Conservation (phyloP, 2,113 vertebrate genomes). For the Varanus salvator region DNA sequence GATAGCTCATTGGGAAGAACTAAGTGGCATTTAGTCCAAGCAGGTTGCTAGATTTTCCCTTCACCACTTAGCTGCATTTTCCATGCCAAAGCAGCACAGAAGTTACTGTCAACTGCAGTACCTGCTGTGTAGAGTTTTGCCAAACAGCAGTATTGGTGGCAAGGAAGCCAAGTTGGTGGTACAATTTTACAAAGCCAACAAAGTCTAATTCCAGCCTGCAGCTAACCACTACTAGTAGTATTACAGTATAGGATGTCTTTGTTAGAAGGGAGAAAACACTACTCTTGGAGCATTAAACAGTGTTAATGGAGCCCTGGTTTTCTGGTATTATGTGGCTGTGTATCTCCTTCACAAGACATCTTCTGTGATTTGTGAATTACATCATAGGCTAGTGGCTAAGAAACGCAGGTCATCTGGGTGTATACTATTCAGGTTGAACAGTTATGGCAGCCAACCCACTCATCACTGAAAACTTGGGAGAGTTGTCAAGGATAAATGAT, state of each 20-base stretch:
- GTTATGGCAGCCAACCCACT: not conserved
- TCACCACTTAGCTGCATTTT: not conserved
- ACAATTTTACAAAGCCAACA: not conserved
- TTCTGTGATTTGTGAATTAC: not conserved
- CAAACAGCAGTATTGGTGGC: not conserved
- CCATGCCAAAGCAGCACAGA: not conserved
- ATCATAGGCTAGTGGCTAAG: not conserved
- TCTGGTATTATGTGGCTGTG: not conserved
- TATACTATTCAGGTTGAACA: not conserved
- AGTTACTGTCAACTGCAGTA: not conserved
- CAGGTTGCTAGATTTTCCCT: not conserved
- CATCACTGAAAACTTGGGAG: not conserved
- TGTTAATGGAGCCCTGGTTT: no score
- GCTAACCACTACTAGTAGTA: no score
- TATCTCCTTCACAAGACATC: not conserved
- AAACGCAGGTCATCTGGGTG: not conserved
- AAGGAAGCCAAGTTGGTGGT: not conserved
- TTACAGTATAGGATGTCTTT: not conserved
- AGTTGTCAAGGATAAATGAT: not conserved
- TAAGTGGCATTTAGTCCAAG: not conserved
- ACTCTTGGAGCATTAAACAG: not conserved
- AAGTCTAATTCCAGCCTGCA: not conserved
- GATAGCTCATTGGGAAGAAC: not conserved
- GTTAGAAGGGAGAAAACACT: not conserved
- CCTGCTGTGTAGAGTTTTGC: not conserved